Evolutionary conservation across 2,113 vertebrate genomes (phyloP).

Genomic region (Columba janthina): DNA sequence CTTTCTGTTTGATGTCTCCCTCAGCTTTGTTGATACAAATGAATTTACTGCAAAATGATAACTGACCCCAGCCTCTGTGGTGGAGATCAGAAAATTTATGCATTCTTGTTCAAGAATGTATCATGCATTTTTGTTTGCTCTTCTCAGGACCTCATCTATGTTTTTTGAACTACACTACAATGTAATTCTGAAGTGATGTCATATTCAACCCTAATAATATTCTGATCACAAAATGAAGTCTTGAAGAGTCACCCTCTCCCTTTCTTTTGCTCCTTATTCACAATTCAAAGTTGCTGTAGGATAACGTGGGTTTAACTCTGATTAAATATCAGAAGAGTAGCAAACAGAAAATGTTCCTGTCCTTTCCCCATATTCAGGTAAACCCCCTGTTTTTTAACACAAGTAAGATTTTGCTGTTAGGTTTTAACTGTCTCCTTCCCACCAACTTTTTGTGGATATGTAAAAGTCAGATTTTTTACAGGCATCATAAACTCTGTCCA

Average conservation of each 20-base stretch:
- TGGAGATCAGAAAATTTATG: neutral
- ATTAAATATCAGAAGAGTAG: conserved; percentile 3
- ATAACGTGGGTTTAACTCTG: neutral
- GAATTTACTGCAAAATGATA: neutral
- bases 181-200: neutral
- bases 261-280: neutral
- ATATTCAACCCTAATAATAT: neutral
- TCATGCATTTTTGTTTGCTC: neutral
- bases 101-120: neutral
- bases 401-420: neutral
- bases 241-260: neutral
- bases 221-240: conserved; percentile 17
- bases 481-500: neutral
- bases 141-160: neutral
- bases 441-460: neutral
- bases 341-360: neutral
- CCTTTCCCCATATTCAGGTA: neutral
- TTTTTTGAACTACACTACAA: neutral
- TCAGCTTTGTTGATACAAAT: conserved; percentile 2
- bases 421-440: neutral
- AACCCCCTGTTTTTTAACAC: neutral
- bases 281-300: neutral
- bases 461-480: neutral
- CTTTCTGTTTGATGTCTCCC: conserved; percentile 26
- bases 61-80: neutral